Base-by-base conservation (phyloP, 2,797 vertebrate genomes). In the Syngnathus rostellatus region DNA sequence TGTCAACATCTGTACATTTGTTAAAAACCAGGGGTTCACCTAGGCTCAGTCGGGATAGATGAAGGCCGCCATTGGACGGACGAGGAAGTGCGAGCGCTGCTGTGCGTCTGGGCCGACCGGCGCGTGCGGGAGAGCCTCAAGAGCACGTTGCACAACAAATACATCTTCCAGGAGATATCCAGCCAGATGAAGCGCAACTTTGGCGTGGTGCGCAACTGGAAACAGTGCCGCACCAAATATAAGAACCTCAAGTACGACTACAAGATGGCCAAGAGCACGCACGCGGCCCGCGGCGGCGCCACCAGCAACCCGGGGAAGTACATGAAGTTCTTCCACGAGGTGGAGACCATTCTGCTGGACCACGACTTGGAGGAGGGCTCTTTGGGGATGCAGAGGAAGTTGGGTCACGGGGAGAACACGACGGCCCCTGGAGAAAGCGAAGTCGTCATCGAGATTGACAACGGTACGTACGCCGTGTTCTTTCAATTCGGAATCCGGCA, bases 181-280 rank as follows among this genome's bases (percentile, higher is more conserved):
- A 85, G 84, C 21, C 91, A 91, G 64, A 93, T 98, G 83, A 93
- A 94, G 45, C 90, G 88, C 46, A 92, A 89, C 75, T 91, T 86
- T 0, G 93, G 94, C 41, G 93, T 94, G 81, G 90, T 95, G 12
- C 92, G 94, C 75, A 93, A 95, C 86, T 94, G 94, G 94, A 95
- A 93, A 71, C 94, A 95, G 62, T 95, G 94, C 67, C 93, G 94
- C 25, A 97, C 94, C 17, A 97, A 97, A 69, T 94, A 95, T 71
- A 95, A 96, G 88, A 98, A 95, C 81, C 79, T 95, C 68, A 95
- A 95, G 73, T 95, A 95, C 1, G 93, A 97, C 85, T 94, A 94
- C 78, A 95, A 94, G 81, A 94, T 87, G 0, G 87, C 93, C 4
- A 94, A 87, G 75, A 91, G 81, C 25, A 87, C 92, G 25, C 91